These are phyloP conservation scores for Alloplasta piceator DNA, from an alignment of 2,888 invertebrate species.

Conservation along the genomic window DNA sequence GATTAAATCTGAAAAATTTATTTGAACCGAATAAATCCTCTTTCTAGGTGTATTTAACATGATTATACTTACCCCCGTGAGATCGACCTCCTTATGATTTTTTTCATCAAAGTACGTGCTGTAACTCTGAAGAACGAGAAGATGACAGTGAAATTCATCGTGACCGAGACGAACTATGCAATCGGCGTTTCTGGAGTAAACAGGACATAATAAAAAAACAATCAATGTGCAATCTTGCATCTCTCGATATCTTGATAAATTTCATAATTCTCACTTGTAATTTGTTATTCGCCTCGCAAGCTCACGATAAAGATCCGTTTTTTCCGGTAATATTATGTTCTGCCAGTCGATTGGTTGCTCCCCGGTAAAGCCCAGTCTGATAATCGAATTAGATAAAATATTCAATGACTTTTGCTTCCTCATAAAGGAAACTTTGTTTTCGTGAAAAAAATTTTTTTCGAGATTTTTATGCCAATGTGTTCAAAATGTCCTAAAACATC, in stretches of 20 bases:
- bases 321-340: conserved; percentile 87
- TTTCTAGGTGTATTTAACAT: no score
- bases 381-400: no score
- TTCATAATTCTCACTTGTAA: conserved; percentile 85
- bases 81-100: conserved; percentile 78
- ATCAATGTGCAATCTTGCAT: neutral
- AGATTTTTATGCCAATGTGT: no score
- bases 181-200: conserved; percentile 87
- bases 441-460: no score
- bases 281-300: conserved; percentile 87
- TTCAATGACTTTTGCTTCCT: no score
- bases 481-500: no score
- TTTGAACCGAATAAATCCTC: no score
- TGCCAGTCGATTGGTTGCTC: conserved; percentile 87
- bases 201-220: neutral
- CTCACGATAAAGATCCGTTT: conserved; percentile 88
- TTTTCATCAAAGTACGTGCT: conserved; percentile 87
- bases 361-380: conserved; percentile 85
- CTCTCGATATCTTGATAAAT: neutral
- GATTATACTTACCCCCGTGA: conserved; percentile 75
- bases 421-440: no score
- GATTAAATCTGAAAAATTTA: no score
- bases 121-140: conserved; percentile 88
- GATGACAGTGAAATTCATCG: conserved; percentile 89
- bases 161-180: conserved; percentile 87